A percentile compares a stretch with the other conserved stretches of the same genome.
Evolutionary conservation across 2,888 invertebrate genomes (phyloP).

Genomic region (Tetropium fuscum): DNA sequence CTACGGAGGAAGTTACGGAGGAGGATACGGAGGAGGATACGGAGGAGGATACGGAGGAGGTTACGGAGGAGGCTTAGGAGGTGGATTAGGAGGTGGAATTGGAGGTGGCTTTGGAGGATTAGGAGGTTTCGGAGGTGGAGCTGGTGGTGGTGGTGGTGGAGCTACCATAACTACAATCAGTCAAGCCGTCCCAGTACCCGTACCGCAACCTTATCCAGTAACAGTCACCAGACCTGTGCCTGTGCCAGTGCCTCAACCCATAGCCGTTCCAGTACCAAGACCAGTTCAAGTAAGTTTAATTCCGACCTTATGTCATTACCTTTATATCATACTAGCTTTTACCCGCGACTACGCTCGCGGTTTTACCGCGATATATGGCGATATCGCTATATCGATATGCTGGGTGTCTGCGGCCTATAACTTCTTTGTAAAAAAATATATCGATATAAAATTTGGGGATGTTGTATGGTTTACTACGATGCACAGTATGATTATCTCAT

Average conservation of each 20-base stretch:
- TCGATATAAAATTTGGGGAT: too few relatives aligned
- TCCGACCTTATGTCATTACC: too few relatives aligned
- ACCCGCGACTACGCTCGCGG: too few relatives aligned
- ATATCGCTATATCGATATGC: too few relatives aligned
- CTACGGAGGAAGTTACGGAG: conserved; percentile 29
- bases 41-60: conserved; percentile 33
- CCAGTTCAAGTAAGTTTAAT: conserved; percentile 61
- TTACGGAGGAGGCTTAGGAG: conserved; percentile 27
- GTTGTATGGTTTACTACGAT: too few relatives aligned
- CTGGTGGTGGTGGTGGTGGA: conserved; percentile 58
- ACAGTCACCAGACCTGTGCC: conserved; percentile 67
- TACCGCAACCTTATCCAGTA: conserved; percentile 61
- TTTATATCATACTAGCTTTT: too few relatives aligned
- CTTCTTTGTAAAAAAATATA: too few relatives aligned
- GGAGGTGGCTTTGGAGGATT: conserved; percentile 33
- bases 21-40: conserved; percentile 13
- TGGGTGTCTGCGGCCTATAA: too few relatives aligned
- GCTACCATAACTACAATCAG: conserved; percentile 59
- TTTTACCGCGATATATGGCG: too few relatives aligned
- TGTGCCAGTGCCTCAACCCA: conserved; percentile 68
- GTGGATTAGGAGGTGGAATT: conserved; percentile 24
- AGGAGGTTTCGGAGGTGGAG: conserved; percentile 36
- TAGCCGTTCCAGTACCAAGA: conserved; percentile 68
- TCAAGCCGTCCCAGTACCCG: conserved; percentile 59
- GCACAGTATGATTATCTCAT: too few relatives aligned